Percentiles rank a stretch among this genome's conserved stretches.
These are phyloP conservation scores for Nyctalus aviator DNA, from an alignment of 2,797 vertebrate genomes.

Conservation along the genomic window DNA sequence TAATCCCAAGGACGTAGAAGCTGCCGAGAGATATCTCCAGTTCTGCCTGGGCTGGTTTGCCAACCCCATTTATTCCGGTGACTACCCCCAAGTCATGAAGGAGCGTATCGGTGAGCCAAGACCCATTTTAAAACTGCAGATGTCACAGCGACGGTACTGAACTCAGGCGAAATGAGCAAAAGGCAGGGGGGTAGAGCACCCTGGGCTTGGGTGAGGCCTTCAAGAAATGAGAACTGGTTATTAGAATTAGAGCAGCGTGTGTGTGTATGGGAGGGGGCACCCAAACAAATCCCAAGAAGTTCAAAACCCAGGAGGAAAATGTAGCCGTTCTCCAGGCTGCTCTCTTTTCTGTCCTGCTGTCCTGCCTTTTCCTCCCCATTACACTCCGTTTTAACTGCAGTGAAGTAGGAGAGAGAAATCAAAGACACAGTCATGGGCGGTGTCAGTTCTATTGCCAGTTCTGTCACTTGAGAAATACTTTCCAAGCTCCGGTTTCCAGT, in stretches of 20 bases:
- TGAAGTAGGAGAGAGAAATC: neutral
- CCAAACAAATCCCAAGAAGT: neutral
- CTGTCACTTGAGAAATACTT: neutral
- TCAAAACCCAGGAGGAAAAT: neutral
- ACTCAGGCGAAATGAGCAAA: neutral
- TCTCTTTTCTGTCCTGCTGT: neutral
- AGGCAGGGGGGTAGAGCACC: neutral
- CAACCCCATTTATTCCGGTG: slow-evolving; percentile 95
- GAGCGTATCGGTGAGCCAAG: slow-evolving; percentile 91
- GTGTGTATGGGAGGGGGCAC: neutral
- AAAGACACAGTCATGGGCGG: neutral
- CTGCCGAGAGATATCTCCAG: slow-evolving; percentile 95
- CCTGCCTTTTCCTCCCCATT: neutral
- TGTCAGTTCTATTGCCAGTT: neutral
- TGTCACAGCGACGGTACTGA: neutral
- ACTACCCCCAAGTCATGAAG: slow-evolving; percentile 98
- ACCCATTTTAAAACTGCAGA: neutral
- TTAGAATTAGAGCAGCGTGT: neutral
- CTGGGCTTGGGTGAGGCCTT: neutral
- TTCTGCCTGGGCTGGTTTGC: slow-evolving; percentile 98
- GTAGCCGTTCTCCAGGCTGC: neutral
- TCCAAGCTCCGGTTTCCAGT: slow-evolving; percentile 12
- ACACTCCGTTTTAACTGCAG: neutral
- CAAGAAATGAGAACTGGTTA: neutral
- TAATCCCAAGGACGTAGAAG: slow-evolving; percentile 92